Conservation (phyloP, 2,888 invertebrate genomes). For the Halocaridina rubra region DNA sequence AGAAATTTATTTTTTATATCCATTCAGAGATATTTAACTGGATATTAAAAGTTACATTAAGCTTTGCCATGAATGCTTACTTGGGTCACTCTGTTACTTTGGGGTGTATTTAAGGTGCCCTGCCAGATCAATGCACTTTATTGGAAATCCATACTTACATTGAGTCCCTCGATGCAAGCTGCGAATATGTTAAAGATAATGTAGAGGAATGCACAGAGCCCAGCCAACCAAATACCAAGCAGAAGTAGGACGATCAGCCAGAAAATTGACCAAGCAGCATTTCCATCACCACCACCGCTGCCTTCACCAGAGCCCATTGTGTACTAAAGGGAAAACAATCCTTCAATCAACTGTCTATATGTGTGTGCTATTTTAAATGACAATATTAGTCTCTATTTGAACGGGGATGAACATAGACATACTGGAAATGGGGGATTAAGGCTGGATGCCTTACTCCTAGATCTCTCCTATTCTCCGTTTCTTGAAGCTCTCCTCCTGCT, state of each 20-base stretch:
- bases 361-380: too few species aligned
- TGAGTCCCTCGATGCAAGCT: slow-evolving; percentile 43
- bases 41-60: neutral
- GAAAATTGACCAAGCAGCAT: slow-evolving; percentile 40
- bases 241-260: slow-evolving; percentile 52
- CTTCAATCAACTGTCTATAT: too few species aligned
- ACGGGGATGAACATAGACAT: too few species aligned
- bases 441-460: too few species aligned
- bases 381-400: too few species aligned
- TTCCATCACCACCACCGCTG: slow-evolving; percentile 6
- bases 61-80: neutral
- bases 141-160: slow-evolving; percentile 48
- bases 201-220: slow-evolving; percentile 52
- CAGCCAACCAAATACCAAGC: slow-evolving; percentile 52
- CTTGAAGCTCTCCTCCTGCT: too few species aligned
- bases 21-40: neutral
- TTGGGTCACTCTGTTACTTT: too few species aligned
- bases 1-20: neutral
- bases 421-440: too few species aligned
- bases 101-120: too few species aligned
- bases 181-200: slow-evolving; percentile 53
- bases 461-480: too few species aligned
- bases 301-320: slow-evolving; percentile 24
- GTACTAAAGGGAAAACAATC: too few species aligned
- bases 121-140: too few species aligned